A percentile compares a stretch with the other conserved stretches of the same genome.
Conservation (phyloP, 2,888 invertebrate genomes). For the Athrips mouffetella region DNA sequence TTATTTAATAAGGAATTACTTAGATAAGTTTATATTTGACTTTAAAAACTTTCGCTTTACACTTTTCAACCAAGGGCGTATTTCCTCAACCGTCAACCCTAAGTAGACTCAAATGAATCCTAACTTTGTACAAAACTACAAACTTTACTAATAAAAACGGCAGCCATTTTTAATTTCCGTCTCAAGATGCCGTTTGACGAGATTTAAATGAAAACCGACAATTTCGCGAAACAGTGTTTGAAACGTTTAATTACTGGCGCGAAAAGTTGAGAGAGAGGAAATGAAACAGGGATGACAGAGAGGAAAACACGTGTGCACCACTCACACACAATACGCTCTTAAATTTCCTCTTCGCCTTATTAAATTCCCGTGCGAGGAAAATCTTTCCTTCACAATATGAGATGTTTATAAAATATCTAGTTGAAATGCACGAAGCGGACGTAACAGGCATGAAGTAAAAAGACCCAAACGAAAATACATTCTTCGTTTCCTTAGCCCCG, state of each 20-base stretch:
- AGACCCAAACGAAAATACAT: too few species aligned
- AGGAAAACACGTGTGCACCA: conserved; percentile 42
- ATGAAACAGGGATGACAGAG: conserved; percentile 48
- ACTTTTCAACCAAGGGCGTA: background rate
- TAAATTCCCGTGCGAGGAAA: conserved; percentile 34
- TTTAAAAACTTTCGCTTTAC: conserved; percentile 32
- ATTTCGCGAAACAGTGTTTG: conserved; percentile 42
- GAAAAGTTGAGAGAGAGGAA: conserved; percentile 49
- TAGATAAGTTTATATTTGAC: conserved; percentile 61
- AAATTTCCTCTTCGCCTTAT: conserved; percentile 28
- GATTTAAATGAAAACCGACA: conserved; percentile 61
- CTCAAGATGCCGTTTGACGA: conserved; percentile 46
- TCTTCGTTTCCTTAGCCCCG: too few species aligned
- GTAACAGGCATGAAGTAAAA: too few species aligned
- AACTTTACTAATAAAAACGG: conserved; percentile 58
- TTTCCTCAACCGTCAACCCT: conserved; percentile 1
- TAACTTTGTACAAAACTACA: conserved; percentile 35
- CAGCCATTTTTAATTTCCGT: conserved; percentile 59
- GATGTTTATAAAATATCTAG: conserved; percentile 19
- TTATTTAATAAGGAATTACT: too few species aligned
- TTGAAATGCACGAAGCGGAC: conserved; percentile 60
- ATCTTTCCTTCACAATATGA: too few species aligned
- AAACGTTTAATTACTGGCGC: conserved; percentile 51
- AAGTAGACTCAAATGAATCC: conserved; percentile 37
- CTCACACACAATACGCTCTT: conserved; percentile 17